Conservation (phyloP, 2,888 invertebrate species). For the Resseliella maxima region DNA sequence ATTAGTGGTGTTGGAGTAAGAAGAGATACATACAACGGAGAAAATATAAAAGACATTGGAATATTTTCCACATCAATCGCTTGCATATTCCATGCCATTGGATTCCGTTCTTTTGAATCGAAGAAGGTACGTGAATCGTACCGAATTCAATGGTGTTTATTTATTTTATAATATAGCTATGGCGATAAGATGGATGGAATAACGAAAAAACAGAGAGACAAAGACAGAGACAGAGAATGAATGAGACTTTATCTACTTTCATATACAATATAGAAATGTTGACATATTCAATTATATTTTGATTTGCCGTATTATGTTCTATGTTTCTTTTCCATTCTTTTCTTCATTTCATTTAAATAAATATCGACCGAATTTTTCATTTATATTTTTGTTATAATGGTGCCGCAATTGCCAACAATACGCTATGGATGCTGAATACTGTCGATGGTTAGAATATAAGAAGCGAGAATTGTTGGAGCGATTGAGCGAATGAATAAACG, state of each 20-base stretch:
- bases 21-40: conserved; percentile 6
- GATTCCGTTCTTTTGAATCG: background rate
- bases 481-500: background rate
- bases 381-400: background rate
- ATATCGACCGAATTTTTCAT: conserved; percentile 46
- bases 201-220: background rate
- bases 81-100: conserved; percentile 29
- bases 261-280: conserved; percentile 42
- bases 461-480: background rate
- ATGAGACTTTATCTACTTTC: conserved; percentile 4
- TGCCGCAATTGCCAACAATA: background rate
- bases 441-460: conserved; percentile 1
- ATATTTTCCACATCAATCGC: conserved; percentile 50
- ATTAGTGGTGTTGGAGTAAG: background rate
- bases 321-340: conserved; percentile 44
- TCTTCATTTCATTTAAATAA: conserved; percentile 48
- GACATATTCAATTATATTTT: conserved; percentile 48
- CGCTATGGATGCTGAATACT: conserved; percentile 10
- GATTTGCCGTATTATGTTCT: conserved; percentile 45
- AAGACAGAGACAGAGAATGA: background rate
- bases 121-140: background rate
- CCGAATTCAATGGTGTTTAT: background rate
- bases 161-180: background rate
- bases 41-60: background rate
- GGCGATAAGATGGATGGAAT: background rate